Evolutionary conservation across 1,140 invertebrate genomes (phyloP).

Genomic region (Drosophila sp.): DNA sequence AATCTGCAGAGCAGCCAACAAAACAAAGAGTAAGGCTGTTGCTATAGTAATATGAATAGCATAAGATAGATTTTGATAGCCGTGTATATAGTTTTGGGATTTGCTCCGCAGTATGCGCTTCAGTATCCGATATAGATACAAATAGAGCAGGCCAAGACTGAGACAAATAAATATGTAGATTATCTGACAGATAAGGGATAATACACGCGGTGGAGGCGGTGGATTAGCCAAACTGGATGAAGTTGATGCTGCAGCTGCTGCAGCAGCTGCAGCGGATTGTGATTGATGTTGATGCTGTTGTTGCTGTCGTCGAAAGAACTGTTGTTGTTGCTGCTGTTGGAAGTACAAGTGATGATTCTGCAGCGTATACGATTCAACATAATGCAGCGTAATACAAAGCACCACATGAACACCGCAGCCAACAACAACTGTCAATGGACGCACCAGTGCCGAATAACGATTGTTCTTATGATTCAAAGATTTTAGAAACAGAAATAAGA

Average conservation of each 20-base stretch:
- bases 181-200: constrained; percentile 92
- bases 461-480: constrained; percentile 88
- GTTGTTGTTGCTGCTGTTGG: constrained; percentile 74
- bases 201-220: constrained; percentile 84
- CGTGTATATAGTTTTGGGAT: constrained; percentile 88
- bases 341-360: constrained; percentile 71
- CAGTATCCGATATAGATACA: constrained; percentile 91
- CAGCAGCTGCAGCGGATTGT: constrained; percentile 36
- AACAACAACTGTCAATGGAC: constrained; percentile 90
- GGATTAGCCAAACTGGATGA: constrained; percentile 44
- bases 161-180: constrained; percentile 92
- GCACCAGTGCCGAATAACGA: constrained; percentile 88
- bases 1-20: constrained; percentile 92
- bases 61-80: constrained; percentile 89
- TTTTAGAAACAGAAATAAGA: constrained; percentile 92
- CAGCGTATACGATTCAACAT: constrained; percentile 87
- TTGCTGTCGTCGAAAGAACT: constrained; percentile 55
- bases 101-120: constrained; percentile 88
- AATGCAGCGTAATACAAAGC: constrained; percentile 91
- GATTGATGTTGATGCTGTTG: constrained; percentile 33
- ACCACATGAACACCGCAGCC: constrained; percentile 90
- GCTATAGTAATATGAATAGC: constrained; percentile 94
- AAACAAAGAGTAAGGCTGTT: constrained; percentile 91
- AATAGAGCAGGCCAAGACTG: constrained; percentile 92
- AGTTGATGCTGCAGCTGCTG: constrained; percentile 30